phyloP scores from a whole-genome alignment of 2,797 vertebrate genomes.

The Lophius americanus region DNA sequence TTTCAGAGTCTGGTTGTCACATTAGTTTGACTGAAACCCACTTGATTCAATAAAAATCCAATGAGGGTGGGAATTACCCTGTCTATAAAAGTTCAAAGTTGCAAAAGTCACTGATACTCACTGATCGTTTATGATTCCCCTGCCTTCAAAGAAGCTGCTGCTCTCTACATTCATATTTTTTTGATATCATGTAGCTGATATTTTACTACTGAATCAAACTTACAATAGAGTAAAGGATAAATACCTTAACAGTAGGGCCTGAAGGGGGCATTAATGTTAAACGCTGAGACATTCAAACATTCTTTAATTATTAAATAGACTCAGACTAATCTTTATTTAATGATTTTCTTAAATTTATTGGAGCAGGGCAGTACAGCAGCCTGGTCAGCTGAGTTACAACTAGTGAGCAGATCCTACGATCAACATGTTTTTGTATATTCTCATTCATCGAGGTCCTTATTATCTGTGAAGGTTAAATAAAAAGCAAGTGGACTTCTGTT shows the following conservation, averaged over 20 bases:
- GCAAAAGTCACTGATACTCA: neutral
- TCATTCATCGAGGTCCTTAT: too few relatives aligned
- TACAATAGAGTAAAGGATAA: neutral
- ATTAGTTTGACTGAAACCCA: neutral
- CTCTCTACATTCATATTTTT: too few relatives aligned
- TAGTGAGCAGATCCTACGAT: neutral
- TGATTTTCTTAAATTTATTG: constrained; percentile 20
- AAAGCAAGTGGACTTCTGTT: too few relatives aligned
- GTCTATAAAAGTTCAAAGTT: neutral
- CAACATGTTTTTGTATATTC: neutral
- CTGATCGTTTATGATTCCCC: neutral
- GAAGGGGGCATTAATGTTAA: too few relatives aligned
- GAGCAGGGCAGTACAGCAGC: neutral
- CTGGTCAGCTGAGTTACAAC: neutral
- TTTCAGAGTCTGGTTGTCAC: neutral
- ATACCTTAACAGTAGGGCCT: neutral
- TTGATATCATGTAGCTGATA: too few relatives aligned
- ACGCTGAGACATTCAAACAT: too few relatives aligned
- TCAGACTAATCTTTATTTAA: neutral
- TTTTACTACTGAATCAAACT: too few relatives aligned
- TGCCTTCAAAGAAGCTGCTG: neutral
- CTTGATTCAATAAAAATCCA: neutral
- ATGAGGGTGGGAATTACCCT: neutral
- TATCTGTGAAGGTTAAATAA: too few relatives aligned
- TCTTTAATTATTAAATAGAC: too few relatives aligned